Evolutionary conservation across 2,888 invertebrate species (phyloP), one percentile per base, ranked within the genome.

Genomic region (Sabatieria punctata): DNA sequence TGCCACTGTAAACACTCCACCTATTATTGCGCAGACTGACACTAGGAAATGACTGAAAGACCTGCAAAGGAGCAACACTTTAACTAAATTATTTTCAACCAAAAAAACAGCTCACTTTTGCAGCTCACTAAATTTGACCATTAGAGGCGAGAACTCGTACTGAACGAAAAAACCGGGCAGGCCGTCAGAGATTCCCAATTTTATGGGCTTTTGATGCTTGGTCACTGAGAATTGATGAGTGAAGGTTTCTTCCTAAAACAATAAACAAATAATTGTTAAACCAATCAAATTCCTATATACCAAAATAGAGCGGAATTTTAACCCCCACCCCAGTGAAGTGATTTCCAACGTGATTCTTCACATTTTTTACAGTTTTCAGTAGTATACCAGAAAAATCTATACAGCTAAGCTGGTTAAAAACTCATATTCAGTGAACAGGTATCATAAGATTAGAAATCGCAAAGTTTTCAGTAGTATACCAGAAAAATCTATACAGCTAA

Each of bases 221-320:
- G 95, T 95, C 13, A 93, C 86, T 4, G 93, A 93, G 70, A 85
- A 97, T 65, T 95, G 95, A 72, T 95, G 91, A 13, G 88, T 85
- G 57, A 80, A n/a, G n/a, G 73, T 44, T 84, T 70, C 6, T 56
- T 55, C 4, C 42, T 39, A 22, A 24, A n/a, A 27, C 24, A 30
- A 8, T 11, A 30, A 30, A 30, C 8, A 30, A 30, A 11, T n/a
- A n/a, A n/a, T n/a, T n/a, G n/a, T n/a, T n/a, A n/a, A n/a, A n/a
- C n/a, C n/a, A n/a, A n/a, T n/a, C n/a, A n/a, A n/a, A n/a, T n/a
- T n/a, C n/a, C n/a, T n/a, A n/a, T n/a, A n/a, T n/a, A n/a, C n/a
- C n/a, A n/a, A n/a, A n/a, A n/a, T n/a, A n/a, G n/a, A n/a, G n/a
- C n/a, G n/a, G n/a, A n/a, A n/a, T n/a, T n/a, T n/a, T n/a, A n/a